A percentile compares a stretch with the other conserved stretches of the same genome.
These are phyloP conservation scores for Micoletzkya japonica DNA, from an alignment of 2,888 invertebrate species.

Conservation along the genomic window DNA sequence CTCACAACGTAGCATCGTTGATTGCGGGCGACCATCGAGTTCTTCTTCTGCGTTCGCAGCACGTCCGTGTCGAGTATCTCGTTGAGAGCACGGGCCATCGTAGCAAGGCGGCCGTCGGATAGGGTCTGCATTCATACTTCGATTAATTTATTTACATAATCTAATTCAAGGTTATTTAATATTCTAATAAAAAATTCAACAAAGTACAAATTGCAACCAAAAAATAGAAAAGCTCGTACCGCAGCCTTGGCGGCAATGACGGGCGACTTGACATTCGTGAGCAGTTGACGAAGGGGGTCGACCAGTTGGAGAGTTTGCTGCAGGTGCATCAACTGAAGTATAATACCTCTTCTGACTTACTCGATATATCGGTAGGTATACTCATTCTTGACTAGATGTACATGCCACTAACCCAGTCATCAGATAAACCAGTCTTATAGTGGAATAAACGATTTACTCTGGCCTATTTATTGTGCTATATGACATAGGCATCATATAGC, in stretches of 20 bases:
- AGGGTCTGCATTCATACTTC: conserved; percentile 67
- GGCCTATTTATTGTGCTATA: too few species aligned
- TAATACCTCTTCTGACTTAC: too few species aligned
- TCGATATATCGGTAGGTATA: too few species aligned
- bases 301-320: conserved; percentile 79
- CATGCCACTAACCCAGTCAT: neutral
- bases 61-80: conserved; percentile 67
- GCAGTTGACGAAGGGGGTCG: conserved; percentile 72
- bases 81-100: conserved; percentile 69
- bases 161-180: too few species aligned
- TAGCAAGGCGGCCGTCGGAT: conserved; percentile 66
- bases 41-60: conserved; percentile 33
- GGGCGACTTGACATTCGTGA: conserved; percentile 71
- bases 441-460: neutral
- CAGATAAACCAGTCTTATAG: neutral
- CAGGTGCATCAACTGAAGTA: conserved; percentile 64
- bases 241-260: conserved; percentile 46
- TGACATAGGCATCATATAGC: too few species aligned
- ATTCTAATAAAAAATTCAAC: conserved; percentile 3
- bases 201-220: conserved; percentile 1
- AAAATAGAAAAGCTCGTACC: neutral
- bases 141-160: too few species aligned
- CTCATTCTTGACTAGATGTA: too few species aligned
- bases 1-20: conserved; percentile 41
- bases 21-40: conserved; percentile 40